Evolutionary conservation across 2,888 invertebrate species (phyloP), one percentile per base, ranked within the genome.

Genomic region (Hemithea aestivaria): DNA sequence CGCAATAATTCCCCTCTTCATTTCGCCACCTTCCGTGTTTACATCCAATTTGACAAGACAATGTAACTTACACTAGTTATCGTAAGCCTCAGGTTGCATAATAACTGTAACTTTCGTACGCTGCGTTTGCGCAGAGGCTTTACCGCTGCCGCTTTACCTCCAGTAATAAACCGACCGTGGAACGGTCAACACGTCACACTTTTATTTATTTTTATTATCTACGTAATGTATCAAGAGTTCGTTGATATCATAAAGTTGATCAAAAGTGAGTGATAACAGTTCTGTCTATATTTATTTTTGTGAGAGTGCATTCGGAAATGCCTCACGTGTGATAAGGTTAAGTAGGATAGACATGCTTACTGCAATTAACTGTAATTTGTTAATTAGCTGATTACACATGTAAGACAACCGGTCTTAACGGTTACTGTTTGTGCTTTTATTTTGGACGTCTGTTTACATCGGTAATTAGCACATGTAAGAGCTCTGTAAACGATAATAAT

Each of bases 211-310:
- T n/a, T 2, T 16, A 16, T 2, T 16, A 16, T 5, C 16, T 20
- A 9, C 27, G 42, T 35, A 33, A 56, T 56, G 56, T 56, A 53
- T 31, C 56, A 54, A 36, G 56, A 56, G 26, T 56, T 51, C 43
- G 49, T 56, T n/a, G 56, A 54, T 46, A 56, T 56, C 31, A 39
- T 56, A 27, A 44, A 50, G 30, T 40, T 56, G 29, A 50, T 56
- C 6, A 54, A 56, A 24, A 54, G 56, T 56, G 53, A 56, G 56
- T 20, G 12, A 22, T 32, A 16, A 29, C 20, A 24, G 24, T n/a
- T n/a, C n/a, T n/a, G n/a, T n/a, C n/a, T 10, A 7, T 2, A 11
- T 29, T 20, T 29, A 20, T 10, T 20, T 24, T 16, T 16, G 20
- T 20, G 1, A 9, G 7, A 5, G 10, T 16, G 16, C 16, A 16